Evolutionary conservation across 2,888 invertebrate genomes (phyloP).

Genomic region (Dryadula phaetusa): DNA sequence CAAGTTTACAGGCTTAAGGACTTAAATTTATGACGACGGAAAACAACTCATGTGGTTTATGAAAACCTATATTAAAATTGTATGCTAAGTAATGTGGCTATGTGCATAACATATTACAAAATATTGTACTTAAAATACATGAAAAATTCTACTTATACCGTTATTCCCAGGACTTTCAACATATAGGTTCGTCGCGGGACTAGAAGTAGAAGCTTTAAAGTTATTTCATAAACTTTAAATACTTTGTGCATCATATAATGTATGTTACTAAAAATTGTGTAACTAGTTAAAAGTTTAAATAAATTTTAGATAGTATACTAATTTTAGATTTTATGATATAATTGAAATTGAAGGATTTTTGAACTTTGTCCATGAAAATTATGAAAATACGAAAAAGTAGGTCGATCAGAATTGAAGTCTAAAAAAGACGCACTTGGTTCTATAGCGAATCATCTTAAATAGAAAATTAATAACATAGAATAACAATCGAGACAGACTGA

Average conservation of each 20-base stretch:
- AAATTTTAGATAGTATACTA: not conserved
- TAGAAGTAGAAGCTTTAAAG: slow-evolving; percentile 37
- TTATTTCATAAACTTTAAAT: slow-evolving; percentile 39
- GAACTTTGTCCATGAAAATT: too few relatives aligned
- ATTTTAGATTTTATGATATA: too few relatives aligned
- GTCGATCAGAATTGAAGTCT: too few relatives aligned
- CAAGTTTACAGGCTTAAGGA: slow-evolving; percentile 34
- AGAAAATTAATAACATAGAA: too few relatives aligned
- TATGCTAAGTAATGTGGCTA: slow-evolving; percentile 14
- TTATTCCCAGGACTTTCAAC: slow-evolving; percentile 45
- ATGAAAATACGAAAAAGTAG: too few relatives aligned
- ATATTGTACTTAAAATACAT: slow-evolving; percentile 2
- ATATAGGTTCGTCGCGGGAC: slow-evolving; percentile 30
- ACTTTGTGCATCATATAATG: slow-evolving; percentile 12
- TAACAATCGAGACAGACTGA: too few relatives aligned
- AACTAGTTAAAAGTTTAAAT: slow-evolving; percentile 14
- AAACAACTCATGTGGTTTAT: slow-evolving; percentile 22
- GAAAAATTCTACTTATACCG: slow-evolving; percentile 32
- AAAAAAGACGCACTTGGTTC: too few relatives aligned
- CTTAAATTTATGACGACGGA: slow-evolving; percentile 32
- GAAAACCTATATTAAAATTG: slow-evolving; percentile 24
- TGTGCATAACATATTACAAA: slow-evolving; percentile 8
- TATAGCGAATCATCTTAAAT: too few relatives aligned
- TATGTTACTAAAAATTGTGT: slow-evolving; percentile 12
- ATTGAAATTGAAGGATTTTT: too few relatives aligned